Base-by-base conservation (phyloP, 2,113 vertebrate genomes). In the Eulemur macaco region DNA sequence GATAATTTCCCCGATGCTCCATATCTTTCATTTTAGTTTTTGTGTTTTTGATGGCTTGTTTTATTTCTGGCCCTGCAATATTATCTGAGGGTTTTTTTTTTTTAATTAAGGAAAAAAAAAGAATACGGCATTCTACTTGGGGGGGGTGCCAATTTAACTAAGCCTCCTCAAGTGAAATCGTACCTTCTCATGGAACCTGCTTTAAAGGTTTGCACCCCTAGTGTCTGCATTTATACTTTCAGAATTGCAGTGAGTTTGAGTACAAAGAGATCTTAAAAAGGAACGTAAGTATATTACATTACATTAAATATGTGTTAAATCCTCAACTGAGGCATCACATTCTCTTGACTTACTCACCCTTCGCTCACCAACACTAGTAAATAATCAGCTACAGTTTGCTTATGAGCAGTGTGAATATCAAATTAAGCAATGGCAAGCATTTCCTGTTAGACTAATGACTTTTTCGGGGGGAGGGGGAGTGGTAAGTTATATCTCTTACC, bases 1-100 rank as follows among this genome's bases (percentile, higher is more conserved):
- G 86, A 93, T 69, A 93, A 77, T 93, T 97, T 93, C 90, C 94
- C 93, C 96, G 29, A 50, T 37, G 39, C 93, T 97, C 93, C 94
- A 74, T 96, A 94, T 92, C 93, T 96, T 94, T 83, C 66, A 3
- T 89, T 96, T 92, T 68, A 54, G 11, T 0, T 92, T 94, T 73
- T 96, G 81, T 87, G 90, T 56, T 17, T 97, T 96, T 93, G 52
- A 88, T 89, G 68, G 63, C 52, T 98, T 95, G 54, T 60, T 98
- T 98, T 96, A 86, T 94, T 73, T 97, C 89, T 80, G 71, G 50
- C 18, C 29, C 34, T 85, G 69, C 45, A 68, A 73, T 96, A 74
- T 92, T 93, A 91, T 47, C 80, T 95, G 47, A 56, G 52, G 52
- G 5, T 54, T 64, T 66, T 37, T 21, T 42, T 58, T 42, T 13